These are phyloP conservation scores for Holothuria leucospilota DNA, from an alignment of 53 echinoderm and acorn worm species.

Conservation along the genomic window DNA sequence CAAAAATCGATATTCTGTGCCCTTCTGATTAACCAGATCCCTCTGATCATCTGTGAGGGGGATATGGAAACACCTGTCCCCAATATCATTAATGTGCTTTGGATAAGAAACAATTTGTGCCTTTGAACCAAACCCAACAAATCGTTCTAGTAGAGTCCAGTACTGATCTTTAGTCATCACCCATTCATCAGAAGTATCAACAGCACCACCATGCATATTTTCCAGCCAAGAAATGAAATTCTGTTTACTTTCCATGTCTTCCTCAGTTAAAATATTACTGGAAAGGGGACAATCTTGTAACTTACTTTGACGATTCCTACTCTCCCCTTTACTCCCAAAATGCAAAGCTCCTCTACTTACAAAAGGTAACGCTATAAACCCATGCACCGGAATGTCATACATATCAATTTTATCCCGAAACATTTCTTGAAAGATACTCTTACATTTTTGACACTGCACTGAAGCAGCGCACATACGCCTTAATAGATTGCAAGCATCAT, in stretches of 20 bases:
- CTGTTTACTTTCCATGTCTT: not conserved
- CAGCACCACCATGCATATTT: too few species aligned
- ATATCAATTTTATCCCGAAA: slow-evolving; percentile 16
- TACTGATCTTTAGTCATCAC: slow-evolving; percentile 4
- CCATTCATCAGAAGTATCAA: too few species aligned
- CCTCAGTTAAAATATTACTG: not conserved
- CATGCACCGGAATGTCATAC: not conserved
- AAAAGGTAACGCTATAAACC: slow-evolving; percentile 4
- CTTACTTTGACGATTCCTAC: too few species aligned
- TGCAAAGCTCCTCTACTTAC: not conserved
- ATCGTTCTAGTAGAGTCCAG: slow-evolving; percentile 18
- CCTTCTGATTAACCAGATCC: not conserved
- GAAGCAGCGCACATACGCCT: not conserved
- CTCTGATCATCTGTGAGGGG: not conserved
- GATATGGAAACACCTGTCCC: not conserved
- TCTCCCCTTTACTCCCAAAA: too few species aligned
- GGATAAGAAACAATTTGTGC: not conserved
- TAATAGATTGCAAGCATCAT: not conserved
- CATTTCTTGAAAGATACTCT: not conserved
- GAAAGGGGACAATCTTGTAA: too few species aligned
- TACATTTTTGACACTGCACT: not conserved
- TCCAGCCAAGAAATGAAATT: not conserved
- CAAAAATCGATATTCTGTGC: not conserved
- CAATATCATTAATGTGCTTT: not conserved
- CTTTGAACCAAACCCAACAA: slow-evolving; percentile 11